Evolutionary conservation across 2,888 invertebrate genomes (phyloP).

Genomic region (Cephus runcator): DNA sequence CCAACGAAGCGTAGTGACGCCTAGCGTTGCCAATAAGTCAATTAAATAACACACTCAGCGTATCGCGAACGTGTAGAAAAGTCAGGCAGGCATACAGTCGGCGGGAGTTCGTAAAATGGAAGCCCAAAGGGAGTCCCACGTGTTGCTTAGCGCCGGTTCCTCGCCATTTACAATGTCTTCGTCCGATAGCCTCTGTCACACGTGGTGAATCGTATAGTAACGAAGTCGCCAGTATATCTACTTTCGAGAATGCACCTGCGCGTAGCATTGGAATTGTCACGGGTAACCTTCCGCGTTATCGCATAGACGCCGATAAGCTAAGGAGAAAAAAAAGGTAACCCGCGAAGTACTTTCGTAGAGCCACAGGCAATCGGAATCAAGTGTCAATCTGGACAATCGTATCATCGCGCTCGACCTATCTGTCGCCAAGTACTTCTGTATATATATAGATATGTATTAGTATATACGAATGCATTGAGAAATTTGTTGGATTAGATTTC

Average conservation of each 20-base stretch:
- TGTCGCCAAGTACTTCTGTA: background rate
- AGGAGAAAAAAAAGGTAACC: background rate
- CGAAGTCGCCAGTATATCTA: background rate
- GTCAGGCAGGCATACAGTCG: background rate
- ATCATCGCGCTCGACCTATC: background rate
- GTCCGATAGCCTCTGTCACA: background rate
- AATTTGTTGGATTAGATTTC: background rate
- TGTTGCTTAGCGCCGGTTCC: background rate
- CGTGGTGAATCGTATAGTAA: background rate
- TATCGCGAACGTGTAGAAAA: background rate
- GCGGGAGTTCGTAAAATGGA: background rate
- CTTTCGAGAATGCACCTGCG: background rate
- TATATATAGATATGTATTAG: too few relatives aligned
- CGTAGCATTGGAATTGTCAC: background rate
- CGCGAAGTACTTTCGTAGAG: background rate
- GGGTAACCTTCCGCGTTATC: background rate
- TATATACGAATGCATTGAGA: background rate
- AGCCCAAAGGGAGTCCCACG: background rate
- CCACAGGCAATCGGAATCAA: background rate
- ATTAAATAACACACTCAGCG: background rate
- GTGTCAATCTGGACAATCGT: background rate
- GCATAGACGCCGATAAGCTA: background rate
- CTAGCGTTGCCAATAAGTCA: background rate
- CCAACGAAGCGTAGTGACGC: background rate
- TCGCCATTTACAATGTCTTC: background rate